Base-by-base conservation (phyloP, 2,797 vertebrate genomes). In the Notamacropus eugenii region DNA sequence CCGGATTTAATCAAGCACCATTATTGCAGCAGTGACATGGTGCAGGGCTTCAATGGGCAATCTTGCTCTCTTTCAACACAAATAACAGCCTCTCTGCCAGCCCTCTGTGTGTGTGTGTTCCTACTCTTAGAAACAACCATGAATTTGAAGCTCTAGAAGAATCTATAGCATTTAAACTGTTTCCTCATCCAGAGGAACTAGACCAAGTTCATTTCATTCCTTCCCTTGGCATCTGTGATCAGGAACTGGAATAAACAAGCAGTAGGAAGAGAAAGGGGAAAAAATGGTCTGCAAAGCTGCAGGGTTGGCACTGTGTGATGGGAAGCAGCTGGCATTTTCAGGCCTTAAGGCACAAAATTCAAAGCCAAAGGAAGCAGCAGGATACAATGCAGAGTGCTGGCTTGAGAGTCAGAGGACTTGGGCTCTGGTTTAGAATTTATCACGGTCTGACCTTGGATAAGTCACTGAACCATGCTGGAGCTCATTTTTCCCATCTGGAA, bases 331-430 rank as follows among this genome's bases (percentile, higher is more conserved):
- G 74, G 74, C 74, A 87, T 87, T 87, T 87, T 50, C 40, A 87
- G 40, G 74, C 74, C 74, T 46, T 87, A 50, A 87, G 74, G 74
- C 40, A 87, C 74, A 87, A 87, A 87, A 87, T 87, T 46, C 40
- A 87, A 87, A 87, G 40, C 74, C 74, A 87, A 6, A 16, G 58
- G 93, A 40, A 67, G 93, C 28, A 1, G 50, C 0, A 1, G 93
- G 67, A 96, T 97, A 97, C 95, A 97, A 97, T 92, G 93, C 40
- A 87, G 9, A 82, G 40, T 46, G 74, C n/a, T 27, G 67, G 59
- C n/a, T 82, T 82, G n/a, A 46, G 74, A 46, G n/a, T 82, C 40
- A 24, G 74, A 82, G 3, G n/a, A 82, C 19, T 22, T 11, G 40
- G 40, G 40, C 74, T 82, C 74, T 46, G 22, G 74, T 87, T 87